Base-by-base conservation (phyloP, 2,888 invertebrate genomes). In the Caenorhabditis imperialis region DNA sequence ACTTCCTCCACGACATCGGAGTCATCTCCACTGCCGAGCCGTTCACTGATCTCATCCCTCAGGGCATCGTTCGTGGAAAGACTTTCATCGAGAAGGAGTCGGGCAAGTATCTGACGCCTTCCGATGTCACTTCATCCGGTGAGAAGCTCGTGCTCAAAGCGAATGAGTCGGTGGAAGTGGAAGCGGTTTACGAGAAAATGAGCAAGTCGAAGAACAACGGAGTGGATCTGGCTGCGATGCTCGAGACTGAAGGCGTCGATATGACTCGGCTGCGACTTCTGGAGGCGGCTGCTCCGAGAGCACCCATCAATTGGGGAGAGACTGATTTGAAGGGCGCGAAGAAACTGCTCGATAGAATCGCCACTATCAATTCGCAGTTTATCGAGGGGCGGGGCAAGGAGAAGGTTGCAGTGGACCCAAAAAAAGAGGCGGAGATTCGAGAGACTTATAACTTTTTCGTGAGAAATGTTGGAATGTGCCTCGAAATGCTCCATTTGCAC, bases 131-230 rank as follows among this genome's bases (percentile, higher is more conserved):
- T 0, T 89, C 91, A 18, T 50, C 48, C 14, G 74, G 72, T 54
- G 53, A 33, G 20, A 45, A 69, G 22, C 30, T 63, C n/a, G 12
- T 16, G 7, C 14, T 65, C 18, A 75, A 54, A 38, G 42, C 51
- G 10, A 73, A 75, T 16, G 37, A 58, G 16, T 25, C 25, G 1
- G 51, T 75, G 1, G 62, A 76, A 35, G 92, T 98, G 0, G 89
- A 91, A 12, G 91, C 92, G 75, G 90, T 92, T 27, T 98, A 95
- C 94, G 98, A 99, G 88, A 99, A 99, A 91, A 99, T 99, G 99
- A 96, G 96, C 84, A 99, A 99, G 90, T 98, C 98, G 0, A 99
- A 98, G 89, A 90, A 92, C 81, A 99, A 99, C 90, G 99, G 99
- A 40, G 81, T 86, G 25, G 86, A 86, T 69, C 84, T 86, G 27